These are phyloP conservation scores for Lordiphosa stackelbergi DNA, from an alignment of 1,140 invertebrate species.

Conservation along the genomic window DNA sequence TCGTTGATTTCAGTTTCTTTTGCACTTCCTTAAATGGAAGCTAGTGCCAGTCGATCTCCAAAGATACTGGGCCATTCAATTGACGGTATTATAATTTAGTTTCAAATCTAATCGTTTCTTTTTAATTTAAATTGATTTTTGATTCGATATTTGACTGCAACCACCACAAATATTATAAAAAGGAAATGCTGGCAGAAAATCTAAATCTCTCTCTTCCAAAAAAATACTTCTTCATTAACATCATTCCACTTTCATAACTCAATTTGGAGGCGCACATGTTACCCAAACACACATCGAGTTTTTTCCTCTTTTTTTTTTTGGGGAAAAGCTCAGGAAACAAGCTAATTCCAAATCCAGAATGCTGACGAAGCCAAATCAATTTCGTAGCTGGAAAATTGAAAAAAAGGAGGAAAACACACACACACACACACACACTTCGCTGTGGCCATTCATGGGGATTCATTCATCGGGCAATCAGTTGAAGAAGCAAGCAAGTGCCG, in stretches of 20 bases:
- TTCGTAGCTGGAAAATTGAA: conserved; percentile 42
- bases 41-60: too few species aligned
- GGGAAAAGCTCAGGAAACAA: conserved; percentile 49
- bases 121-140: too few species aligned
- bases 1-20: too few species aligned
- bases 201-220: conserved; percentile 1
- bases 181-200: conserved; percentile 14
- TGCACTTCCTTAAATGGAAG: too few species aligned
- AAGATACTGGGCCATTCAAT: too few species aligned
- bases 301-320: conserved; percentile 1
- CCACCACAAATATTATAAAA: background rate
- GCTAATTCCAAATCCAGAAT: conserved; percentile 44
- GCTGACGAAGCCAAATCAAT: conserved; percentile 56
- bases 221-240: conserved; percentile 34
- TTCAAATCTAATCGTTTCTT: too few species aligned
- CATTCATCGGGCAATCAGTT: conserved; percentile 61
- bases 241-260: conserved; percentile 51
- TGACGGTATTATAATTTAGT: too few species aligned
- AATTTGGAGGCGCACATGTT: conserved; percentile 46
- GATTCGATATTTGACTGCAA: too few species aligned
- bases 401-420: conserved; percentile 5
- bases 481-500: conserved; percentile 4
- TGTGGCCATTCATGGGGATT: conserved; percentile 59
- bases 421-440: conserved; percentile 10
- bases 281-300: background rate